Base-by-base conservation (phyloP, 1,140 invertebrate genomes). In the Meloidogyne exigua region DNA sequence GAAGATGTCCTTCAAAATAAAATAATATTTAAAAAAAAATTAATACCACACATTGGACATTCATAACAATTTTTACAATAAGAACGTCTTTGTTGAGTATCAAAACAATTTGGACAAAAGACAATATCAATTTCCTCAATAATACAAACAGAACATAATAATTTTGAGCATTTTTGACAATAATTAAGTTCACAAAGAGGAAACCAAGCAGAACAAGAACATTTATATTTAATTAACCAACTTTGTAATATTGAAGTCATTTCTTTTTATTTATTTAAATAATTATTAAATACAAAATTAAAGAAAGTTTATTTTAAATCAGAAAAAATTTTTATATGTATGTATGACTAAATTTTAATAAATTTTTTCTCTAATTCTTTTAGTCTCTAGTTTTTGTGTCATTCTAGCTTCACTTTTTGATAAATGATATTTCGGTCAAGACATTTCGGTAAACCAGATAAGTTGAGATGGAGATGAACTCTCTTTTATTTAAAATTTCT, bases 161-260 rank as follows among this genome's bases (percentile, higher is more conserved):
- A 23, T 65, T 80, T 39, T 21, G 25, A 28, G 57, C 80, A 81
- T 26, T 72, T 75, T 18, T 36, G 44, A 49, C 80, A 81, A 68
- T 67, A 81, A 66, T 76, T 78, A 13, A 81, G 9, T n/a, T 81
- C 75, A 13, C 65, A 69, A 21, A 84, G 63, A 15, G 80, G 78
- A 26, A 77, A 81, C 78, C 78, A 81, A 13, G 82, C 63, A 23
- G 39, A 77, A 57, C 80, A 81, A 28, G 57, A 63, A 44, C 80
- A 81, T 66, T 73, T 62, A 69, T 81, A 81, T 63, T 81, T 74
- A 12, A 81, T 78, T 9, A 81, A 49, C 66, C 67, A 65, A 25
- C 78, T 18, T 23, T 82, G 32, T 28, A 81, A 49, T 63, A 79
- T n/a, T 95, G 95, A 87, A 97, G 95, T 91, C 94, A 88, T 69